Evolutionary conservation across 2,888 invertebrate genomes (phyloP).

Genomic region (Noctua janthina): DNA sequence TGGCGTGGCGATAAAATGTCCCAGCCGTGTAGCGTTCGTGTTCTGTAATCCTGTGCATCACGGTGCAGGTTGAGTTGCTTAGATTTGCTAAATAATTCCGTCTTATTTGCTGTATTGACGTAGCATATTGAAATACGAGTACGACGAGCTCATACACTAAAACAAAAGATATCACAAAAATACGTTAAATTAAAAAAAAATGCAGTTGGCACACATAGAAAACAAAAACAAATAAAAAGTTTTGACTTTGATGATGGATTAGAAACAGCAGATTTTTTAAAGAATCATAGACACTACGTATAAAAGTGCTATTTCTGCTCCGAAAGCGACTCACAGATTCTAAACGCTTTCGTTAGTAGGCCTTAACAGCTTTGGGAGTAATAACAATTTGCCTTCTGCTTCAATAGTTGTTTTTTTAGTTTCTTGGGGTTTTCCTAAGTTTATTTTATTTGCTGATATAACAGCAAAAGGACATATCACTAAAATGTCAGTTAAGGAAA

Average conservation of each 20-base stretch:
- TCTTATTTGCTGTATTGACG: constrained; percentile 73
- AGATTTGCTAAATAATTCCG: background rate
- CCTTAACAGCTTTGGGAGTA: background rate
- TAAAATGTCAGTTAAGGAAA: background rate
- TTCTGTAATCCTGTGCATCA: background rate
- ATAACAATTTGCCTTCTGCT: background rate
- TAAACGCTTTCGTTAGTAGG: background rate
- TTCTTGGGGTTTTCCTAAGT: background rate
- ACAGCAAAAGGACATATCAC: too few species aligned
- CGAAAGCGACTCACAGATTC: background rate
- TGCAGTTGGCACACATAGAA: background rate
- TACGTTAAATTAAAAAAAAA: background rate
- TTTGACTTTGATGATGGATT: too few species aligned
- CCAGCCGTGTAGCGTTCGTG: background rate
- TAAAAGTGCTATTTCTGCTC: background rate
- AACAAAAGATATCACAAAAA: constrained; percentile 61
- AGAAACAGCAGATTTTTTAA: too few species aligned
- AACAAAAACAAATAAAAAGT: too few species aligned
- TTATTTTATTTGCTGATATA: background rate
- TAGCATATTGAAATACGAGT: constrained; percentile 83
- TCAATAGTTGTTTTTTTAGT: background rate
- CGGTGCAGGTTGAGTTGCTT: background rate
- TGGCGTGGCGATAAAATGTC: background rate
- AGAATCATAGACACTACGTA: background rate
- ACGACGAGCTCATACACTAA: constrained; percentile 81